A percentile compares a stretch with the other conserved stretches of the same genome.
Conservation (phyloP, 2,888 invertebrate genomes). For the Nudaria mundana region DNA sequence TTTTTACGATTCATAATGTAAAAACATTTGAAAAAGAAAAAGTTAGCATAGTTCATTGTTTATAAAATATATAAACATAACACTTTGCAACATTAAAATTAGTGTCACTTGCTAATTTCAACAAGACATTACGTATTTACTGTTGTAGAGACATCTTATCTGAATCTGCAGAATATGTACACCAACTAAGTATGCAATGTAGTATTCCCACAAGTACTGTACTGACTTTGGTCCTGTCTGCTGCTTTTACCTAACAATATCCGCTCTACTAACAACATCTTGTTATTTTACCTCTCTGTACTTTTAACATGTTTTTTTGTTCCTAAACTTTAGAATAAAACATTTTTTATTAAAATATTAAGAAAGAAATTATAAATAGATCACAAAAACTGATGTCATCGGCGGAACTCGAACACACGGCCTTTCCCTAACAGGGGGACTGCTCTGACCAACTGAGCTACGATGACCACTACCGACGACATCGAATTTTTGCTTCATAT, state of each 20-base stretch:
- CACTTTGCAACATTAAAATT: slow-evolving; percentile 4
- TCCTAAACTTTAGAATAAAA: too few relatives aligned
- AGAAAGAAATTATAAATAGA: too few relatives aligned
- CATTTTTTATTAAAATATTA: too few relatives aligned
- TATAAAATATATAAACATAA: slow-evolving; percentile 18
- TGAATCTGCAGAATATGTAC: slow-evolving; percentile 17
- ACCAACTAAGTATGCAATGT: background rate
- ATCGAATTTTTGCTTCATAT: too few relatives aligned
- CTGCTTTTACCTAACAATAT: slow-evolving; percentile 28
- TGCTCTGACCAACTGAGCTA: too few relatives aligned
- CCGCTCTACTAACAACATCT: slow-evolving; percentile 24
- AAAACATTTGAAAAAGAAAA: too few relatives aligned
- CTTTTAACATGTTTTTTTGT: slow-evolving; percentile 21
- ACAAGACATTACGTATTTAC: slow-evolving; percentile 20
- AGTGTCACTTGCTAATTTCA: slow-evolving; percentile 20
- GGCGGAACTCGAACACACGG: too few relatives aligned
- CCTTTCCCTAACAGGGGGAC: too few relatives aligned
- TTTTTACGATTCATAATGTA: too few relatives aligned
- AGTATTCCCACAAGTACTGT: slow-evolving; percentile 2
- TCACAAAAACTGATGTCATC: too few relatives aligned
- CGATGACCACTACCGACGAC: too few relatives aligned
- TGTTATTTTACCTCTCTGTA: slow-evolving; percentile 16
- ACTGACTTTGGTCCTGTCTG: slow-evolving; percentile 19
- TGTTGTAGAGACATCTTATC: slow-evolving; percentile 20
- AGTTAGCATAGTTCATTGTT: slow-evolving; percentile 30